Base-by-base conservation (phyloP, 2,113 vertebrate species). In the Heterocephalus glaber region DNA sequence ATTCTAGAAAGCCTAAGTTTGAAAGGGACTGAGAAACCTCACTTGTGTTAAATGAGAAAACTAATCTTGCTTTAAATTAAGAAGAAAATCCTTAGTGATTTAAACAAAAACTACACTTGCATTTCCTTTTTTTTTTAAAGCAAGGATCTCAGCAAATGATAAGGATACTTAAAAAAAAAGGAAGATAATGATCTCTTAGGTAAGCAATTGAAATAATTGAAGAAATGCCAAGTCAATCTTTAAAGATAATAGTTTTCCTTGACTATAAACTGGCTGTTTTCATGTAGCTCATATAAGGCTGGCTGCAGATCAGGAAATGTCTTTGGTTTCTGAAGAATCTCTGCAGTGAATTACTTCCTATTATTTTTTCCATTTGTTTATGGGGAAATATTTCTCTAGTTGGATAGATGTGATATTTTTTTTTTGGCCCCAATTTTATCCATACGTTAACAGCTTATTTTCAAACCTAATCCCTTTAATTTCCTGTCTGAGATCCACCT, bases 401-500 rank as follows among this genome's bases (percentile, higher is more conserved):
- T 86, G 35, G 30, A 88, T 49, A 47, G 33, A 92, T 72, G 80
- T 89, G 90, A 76, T 89, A 96, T 91, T 94, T 95, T 89, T 76
- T 12, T 1, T 96, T 96, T 65, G 77, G 58, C 6, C 26, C 74
- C 70, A 66, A 65, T 91, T 13, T 79, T 86, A 88, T 35, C 14
- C 72, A 41, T 56, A 16, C 93, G 66, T 33, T 82, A 7, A 33
- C 65, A 76, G 35, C 81, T 93, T 87, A 72, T 90, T 89, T 86
- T 95, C 61, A 61, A 2, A 1, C 14, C 61, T 65, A 41, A 89
- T 19, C 92, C 19, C 33, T 58, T 93, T 65, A 8, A 1, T 83
- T 97, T 97, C 95, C 98, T 38, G 7, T 92, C 24, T 0, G 3
- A 86, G 92, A 91, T 82, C 98, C 98, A 98, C 98, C 98, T 98